phyloP scores from a whole-genome alignment of 2,113 vertebrate genomes.

The Pogona vitticeps region DNA sequence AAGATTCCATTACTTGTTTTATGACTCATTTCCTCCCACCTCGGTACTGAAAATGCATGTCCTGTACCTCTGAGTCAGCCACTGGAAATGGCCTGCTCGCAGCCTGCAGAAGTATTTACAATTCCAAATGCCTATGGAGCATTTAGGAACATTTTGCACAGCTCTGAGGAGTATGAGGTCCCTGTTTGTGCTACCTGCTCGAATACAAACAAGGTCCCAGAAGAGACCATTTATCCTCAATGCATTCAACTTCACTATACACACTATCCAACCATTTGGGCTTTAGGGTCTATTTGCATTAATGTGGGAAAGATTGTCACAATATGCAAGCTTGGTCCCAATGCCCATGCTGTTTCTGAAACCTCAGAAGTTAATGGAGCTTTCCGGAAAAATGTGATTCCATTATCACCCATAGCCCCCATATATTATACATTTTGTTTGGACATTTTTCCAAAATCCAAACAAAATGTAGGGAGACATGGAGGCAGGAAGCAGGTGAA shows the following conservation, averaged over 20 bases:
- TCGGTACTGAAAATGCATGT: slow-evolving; percentile 49
- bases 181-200: slow-evolving; percentile 5
- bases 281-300: not conserved
- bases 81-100: slow-evolving; percentile 52
- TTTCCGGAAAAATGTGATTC: not conserved
- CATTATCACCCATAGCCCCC: not conserved
- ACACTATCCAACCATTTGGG: not conserved
- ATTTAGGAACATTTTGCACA: slow-evolving; percentile 31
- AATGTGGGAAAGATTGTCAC: not conserved
- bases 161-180: slow-evolving; percentile 26
- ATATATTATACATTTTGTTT: not conserved
- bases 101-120: slow-evolving; percentile 56
- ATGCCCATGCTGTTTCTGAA: not conserved
- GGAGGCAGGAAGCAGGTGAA: not conserved
- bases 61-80: slow-evolving; percentile 38
- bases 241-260: not conserved
- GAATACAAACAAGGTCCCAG: not conserved
- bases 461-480: not conserved
- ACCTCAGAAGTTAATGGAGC: not conserved
- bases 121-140: slow-evolving; percentile 42
- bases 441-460: not conserved
- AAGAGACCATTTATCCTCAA: not conserved
- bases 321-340: not conserved
- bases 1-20: slow-evolving; percentile 65
- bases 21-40: slow-evolving; percentile 66